Base-by-base conservation (phyloP, 2,113 vertebrate species). In the Lota lota region DNA sequence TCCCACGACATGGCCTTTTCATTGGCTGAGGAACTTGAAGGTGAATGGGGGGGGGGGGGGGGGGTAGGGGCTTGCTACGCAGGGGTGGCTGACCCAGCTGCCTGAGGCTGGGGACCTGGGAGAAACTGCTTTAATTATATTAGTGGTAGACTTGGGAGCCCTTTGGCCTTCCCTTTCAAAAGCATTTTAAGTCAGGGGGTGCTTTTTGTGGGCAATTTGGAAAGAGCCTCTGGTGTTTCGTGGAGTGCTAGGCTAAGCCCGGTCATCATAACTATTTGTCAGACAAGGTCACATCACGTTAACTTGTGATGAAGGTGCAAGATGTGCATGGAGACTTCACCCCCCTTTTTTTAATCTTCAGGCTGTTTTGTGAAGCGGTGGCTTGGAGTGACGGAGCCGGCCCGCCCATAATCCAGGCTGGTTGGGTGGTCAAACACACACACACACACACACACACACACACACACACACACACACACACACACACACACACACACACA, bases 111-210 rank as follows among this genome's bases (percentile, higher is more conserved):
- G 64, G 67, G 79, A 83, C 77, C 86, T 69, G 72, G 51, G 67
- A 84, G 83, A 85, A 81, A 79, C 70, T 70, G 73, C 53, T 80
- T 76, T 86, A 87, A 84, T 90, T 87, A 84, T 80, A 84, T 82
- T 81, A 87, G 79, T 79, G 68, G 60, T 77, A 80, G 83, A 76
- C 72, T 82, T 85, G 76, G 75, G 81, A 85, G 75, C 87, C 67
- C 62, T 56, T 81, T 83, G 81, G 67, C 83, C 72, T 79, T 72
- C 74, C 75, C 79, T 83, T 86, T 82, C 79, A 85, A 72, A 83
- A 83, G 76, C 80, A 82, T 79, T 84, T 78, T 79, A 67, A 76
- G 68, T 70, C 75, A 74, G 53, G 78, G 73, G 77, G 18, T 58
- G 64, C 78, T 47, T 89, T 86, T 89, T 87, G 88, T 88, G 82